phyloP scores from a whole-genome alignment of 2,797 vertebrate species.

The Uromys caudimaculatus region DNA sequence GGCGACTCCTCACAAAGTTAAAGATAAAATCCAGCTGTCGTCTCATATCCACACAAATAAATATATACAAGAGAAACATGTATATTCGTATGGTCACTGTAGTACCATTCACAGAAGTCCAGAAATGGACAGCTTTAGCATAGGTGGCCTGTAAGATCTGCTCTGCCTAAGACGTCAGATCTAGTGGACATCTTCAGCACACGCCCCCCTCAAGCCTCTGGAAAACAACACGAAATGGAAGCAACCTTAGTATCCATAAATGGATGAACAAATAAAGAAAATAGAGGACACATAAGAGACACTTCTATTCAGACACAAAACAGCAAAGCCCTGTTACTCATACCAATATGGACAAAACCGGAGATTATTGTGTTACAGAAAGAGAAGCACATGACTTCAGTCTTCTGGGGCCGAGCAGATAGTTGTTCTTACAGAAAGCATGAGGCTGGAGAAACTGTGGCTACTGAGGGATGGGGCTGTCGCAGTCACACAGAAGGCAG shows the following conservation, averaged over 20 bases:
- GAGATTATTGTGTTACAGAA: background rate
- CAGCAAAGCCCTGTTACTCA: background rate
- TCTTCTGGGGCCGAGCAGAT: background rate
- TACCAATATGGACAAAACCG: background rate
- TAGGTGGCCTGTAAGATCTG: background rate
- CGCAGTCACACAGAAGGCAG: background rate
- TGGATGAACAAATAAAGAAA: background rate
- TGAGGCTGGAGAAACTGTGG: background rate
- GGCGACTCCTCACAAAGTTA: background rate
- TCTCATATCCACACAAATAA: background rate
- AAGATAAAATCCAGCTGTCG: background rate
- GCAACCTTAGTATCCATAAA: background rate
- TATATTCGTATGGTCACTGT: background rate
- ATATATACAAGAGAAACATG: background rate
- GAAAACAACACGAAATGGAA: background rate
- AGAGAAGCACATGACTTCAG: background rate
- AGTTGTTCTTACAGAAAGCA: background rate
- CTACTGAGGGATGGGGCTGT: background rate
- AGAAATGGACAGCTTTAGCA: background rate
- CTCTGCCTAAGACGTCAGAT: background rate
- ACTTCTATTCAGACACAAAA: background rate
- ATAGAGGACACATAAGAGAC: background rate
- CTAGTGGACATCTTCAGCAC: background rate
- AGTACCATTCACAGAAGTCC: background rate
- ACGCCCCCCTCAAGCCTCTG: background rate